These are phyloP conservation scores for Melanargia galathea DNA, from an alignment of 2,888 invertebrate species.

Conservation along the genomic window DNA sequence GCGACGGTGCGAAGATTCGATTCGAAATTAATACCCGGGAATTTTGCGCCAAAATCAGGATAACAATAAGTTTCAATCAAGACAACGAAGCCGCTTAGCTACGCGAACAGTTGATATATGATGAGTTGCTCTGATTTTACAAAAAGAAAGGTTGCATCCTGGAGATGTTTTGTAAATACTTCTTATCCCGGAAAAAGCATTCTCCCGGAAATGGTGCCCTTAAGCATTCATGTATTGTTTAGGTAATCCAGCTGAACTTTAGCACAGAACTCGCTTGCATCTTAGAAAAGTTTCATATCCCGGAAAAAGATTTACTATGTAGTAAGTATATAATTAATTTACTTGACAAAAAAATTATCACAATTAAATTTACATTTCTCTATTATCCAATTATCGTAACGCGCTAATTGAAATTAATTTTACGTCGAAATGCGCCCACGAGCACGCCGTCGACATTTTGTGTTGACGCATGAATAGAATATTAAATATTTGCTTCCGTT, in stretches of 20 bases:
- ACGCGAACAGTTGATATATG: background rate
- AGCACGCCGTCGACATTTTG: slow-evolving; percentile 3
- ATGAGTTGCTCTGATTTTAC: background rate
- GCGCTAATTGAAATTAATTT: slow-evolving; percentile 18
- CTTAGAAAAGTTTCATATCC: no score
- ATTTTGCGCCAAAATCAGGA: slow-evolving; percentile 8
- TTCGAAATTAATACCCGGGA: slow-evolving; percentile 20
- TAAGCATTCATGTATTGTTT: no score
- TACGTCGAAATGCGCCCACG: background rate
- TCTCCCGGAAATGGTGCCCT: no score
- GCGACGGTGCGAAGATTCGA: slow-evolving; percentile 16
- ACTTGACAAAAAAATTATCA: background rate
- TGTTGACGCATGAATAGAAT: slow-evolving; percentile 22
- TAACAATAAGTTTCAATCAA: slow-evolving; percentile 17
- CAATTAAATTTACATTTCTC: background rate
- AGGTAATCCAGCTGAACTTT: no score
- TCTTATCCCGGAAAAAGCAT: no score
- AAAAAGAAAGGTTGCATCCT: no score
- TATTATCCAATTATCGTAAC: slow-evolving; percentile 9
- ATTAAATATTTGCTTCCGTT: slow-evolving; percentile 19
- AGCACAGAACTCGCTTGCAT: no score
- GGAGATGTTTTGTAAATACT: no score
- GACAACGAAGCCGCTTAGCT: slow-evolving; percentile 4
- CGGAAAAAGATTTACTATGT: no score
- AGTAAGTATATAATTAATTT: background rate